These are phyloP conservation scores for Sylvicola cinctus DNA, from an alignment of 2,888 invertebrate species.

Conservation along the genomic window DNA sequence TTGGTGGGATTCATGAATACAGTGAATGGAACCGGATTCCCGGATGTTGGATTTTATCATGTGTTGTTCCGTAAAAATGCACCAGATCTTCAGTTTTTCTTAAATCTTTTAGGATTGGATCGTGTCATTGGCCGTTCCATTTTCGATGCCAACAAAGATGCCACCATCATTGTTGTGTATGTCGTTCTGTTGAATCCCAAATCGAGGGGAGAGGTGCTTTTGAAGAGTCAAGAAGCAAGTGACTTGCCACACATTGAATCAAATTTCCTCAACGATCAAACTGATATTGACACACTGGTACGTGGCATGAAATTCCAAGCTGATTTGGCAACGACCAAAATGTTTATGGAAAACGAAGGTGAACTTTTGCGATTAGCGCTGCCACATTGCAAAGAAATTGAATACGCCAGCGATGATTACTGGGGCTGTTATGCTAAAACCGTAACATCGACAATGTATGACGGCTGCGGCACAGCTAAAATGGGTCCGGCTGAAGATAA, in stretches of 20 bases:
- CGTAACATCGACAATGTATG: slow-evolving; percentile 42
- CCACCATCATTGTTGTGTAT: slow-evolving; percentile 23
- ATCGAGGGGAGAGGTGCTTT: slow-evolving; percentile 29
- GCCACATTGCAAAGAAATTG: slow-evolving; percentile 13
- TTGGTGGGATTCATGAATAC: slow-evolving; percentile 32
- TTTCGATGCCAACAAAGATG: slow-evolving; percentile 16
- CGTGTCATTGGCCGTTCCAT: slow-evolving; percentile 18
- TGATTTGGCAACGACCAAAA: slow-evolving; percentile 21
- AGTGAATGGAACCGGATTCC: slow-evolving; percentile 14
- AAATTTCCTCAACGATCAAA: slow-evolving; percentile 34
- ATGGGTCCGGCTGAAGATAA: slow-evolving; percentile 42
- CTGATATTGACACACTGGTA: slow-evolving; percentile 28
- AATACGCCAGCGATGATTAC: slow-evolving; percentile 24
- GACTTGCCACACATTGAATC: slow-evolving; percentile 37
- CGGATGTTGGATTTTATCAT: slow-evolving; percentile 9
- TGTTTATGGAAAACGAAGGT: slow-evolving; percentile 20
- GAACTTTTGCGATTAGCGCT: slow-evolving; percentile 13
- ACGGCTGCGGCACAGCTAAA: slow-evolving; percentile 46
- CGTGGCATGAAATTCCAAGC: slow-evolving; percentile 17
- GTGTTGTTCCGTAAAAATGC: slow-evolving; percentile 17
- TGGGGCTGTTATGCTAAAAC: slow-evolving; percentile 49
- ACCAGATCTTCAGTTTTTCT: slow-evolving; percentile 17
- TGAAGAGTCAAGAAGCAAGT: slow-evolving; percentile 31
- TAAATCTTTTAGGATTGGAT: slow-evolving; percentile 18
- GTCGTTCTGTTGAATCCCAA: slow-evolving; percentile 23